A percentile compares a stretch with the other conserved stretches of the same genome.
These are phyloP conservation scores for Scatophagus argus DNA, from an alignment of 2,113 vertebrate genomes.

Conservation along the genomic window DNA sequence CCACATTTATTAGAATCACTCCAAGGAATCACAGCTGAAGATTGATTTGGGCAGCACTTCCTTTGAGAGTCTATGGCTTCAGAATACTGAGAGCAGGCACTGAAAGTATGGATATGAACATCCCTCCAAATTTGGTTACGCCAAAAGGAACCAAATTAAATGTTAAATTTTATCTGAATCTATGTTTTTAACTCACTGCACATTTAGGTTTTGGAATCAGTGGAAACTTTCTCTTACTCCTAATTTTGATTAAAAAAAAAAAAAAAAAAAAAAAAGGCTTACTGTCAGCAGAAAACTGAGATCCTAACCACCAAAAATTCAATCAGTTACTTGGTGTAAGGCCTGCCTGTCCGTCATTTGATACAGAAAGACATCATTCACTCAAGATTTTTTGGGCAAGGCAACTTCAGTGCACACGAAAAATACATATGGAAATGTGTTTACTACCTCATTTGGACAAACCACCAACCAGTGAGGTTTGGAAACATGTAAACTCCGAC, in stretches of 20 bases:
- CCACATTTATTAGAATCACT: slow-evolving; percentile 29
- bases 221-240: not conserved
- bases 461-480: not conserved
- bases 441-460: too few relatives aligned
- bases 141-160: not conserved
- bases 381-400: too few relatives aligned
- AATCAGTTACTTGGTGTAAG: too few relatives aligned
- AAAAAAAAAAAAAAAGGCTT: too few relatives aligned
- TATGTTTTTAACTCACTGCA: not conserved
- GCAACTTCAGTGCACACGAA: too few relatives aligned
- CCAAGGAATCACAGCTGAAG: slow-evolving; percentile 12
- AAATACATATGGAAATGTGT: too few relatives aligned
- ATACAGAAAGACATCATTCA: not conserved
- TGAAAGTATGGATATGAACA: not conserved
- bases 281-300: not conserved
- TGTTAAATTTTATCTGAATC: not conserved
- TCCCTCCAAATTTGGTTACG: not conserved
- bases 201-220: not conserved
- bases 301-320: not conserved
- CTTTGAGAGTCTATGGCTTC: slow-evolving; percentile 1
- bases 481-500: not conserved
- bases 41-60: not conserved
- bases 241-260: too few relatives aligned
- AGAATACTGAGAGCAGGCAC: not conserved
- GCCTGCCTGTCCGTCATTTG: not conserved